Conservation (phyloP, 2,888 invertebrate genomes). For the Stegana nigrithorax region DNA sequence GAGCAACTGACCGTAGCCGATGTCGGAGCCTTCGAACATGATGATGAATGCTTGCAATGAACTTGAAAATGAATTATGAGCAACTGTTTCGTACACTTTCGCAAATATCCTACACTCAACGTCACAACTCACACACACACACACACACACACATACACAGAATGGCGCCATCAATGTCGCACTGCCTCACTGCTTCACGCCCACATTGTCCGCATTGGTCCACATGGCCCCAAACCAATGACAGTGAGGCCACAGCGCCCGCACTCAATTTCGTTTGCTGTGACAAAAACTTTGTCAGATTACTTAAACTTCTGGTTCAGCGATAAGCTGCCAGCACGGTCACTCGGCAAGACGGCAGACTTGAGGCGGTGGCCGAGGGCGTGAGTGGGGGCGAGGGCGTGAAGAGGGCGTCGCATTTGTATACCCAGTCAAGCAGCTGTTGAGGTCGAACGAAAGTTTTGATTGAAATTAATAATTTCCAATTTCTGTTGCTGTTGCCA, state of each 20-base stretch:
- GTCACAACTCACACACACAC: background rate
- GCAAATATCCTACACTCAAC: no score
- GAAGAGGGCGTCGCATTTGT: background rate
- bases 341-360: background rate
- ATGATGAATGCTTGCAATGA: conserved; percentile 43
- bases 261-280: no score
- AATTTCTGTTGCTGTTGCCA: conserved; percentile 48
- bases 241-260: no score
- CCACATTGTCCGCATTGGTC: background rate
- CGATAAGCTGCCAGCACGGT: background rate
- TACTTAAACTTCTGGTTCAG: conserved; percentile 3
- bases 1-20: conserved; percentile 33
- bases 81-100: background rate
- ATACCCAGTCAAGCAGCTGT: no score
- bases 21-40: background rate
- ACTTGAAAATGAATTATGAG: conserved; percentile 49
- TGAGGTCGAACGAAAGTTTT: conserved; percentile 39
- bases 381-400: background rate
- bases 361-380: background rate
- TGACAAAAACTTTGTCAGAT: conserved; percentile 8
- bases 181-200: no score
- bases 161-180: no score
- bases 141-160: background rate
- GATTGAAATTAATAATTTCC: conserved; percentile 58
- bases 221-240: background rate